Conservation (phyloP, 1,140 invertebrate species). For the Micrasema minimum region DNA sequence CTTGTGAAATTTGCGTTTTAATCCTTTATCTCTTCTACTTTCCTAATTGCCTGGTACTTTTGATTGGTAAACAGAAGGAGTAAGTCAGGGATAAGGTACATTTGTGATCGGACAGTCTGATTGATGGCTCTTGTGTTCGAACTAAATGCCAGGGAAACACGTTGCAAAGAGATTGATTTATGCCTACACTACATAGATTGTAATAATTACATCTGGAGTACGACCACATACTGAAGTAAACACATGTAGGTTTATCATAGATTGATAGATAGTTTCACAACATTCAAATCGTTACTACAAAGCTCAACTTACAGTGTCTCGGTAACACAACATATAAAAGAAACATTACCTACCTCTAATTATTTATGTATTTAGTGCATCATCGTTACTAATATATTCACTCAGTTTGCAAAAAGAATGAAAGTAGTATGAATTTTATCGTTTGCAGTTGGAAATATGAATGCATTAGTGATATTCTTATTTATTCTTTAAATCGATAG, state of each 20-base stretch:
- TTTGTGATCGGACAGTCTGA: constrained; percentile 53
- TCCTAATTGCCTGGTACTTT: constrained; percentile 25
- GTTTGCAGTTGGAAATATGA: too few relatives aligned
- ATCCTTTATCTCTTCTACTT: background rate
- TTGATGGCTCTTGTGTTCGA: constrained; percentile 51
- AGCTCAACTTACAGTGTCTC: too few relatives aligned
- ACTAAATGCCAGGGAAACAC: constrained; percentile 52
- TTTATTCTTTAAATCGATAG: background rate
- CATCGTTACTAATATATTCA: too few relatives aligned
- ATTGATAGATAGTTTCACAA: too few relatives aligned
- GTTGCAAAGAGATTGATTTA: constrained; percentile 54
- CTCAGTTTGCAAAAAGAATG: too few relatives aligned
- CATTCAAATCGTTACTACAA: too few relatives aligned
- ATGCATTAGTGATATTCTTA: background rate
- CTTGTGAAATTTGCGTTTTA: background rate
- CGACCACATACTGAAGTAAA: constrained; percentile 30
- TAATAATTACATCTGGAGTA: constrained; percentile 48
- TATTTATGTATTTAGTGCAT: too few relatives aligned
- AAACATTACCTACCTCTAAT: too few relatives aligned
- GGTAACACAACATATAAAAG: too few relatives aligned
- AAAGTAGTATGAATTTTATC: background rate
- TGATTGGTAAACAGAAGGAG: constrained; percentile 11
- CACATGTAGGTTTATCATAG: too few relatives aligned
- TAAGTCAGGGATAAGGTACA: constrained; percentile 27
- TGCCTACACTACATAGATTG: constrained; percentile 47